Evolutionary conservation across 2,797 vertebrate species (phyloP), one percentile per base, ranked within the genome.

Genomic region (Enteromius anoplus): DNA sequence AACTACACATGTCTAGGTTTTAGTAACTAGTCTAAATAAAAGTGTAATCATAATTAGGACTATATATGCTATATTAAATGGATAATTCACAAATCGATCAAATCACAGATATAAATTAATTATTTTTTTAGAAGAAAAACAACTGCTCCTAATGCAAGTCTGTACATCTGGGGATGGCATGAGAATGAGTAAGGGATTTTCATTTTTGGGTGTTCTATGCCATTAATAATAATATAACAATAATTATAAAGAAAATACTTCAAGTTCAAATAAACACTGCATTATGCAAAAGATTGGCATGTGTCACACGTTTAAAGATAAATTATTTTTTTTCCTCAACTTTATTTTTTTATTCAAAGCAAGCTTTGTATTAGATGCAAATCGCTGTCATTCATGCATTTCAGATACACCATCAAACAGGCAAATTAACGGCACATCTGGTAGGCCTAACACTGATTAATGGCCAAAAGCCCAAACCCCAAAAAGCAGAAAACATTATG

Each of bases 331-430:
- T 77, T 26, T 15, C 11, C 37, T 62, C 5, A 32, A 32, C 23
- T 45, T 80, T 0, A 71, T 70, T 80, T 80, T 71, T n/a, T 60
- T 60, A 80, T 60, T 80, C 66, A 80, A 80, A 80, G 23, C 1
- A 1, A n/a, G 51, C 37, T 5, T 14, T 32, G 9, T 42, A 4
- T 70, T 11, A n/a, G 37, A 80, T 80, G 78, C 66, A 80, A 80
- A 80, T 80, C 7, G 12, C 51, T 37, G 49, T 12, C 5, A 21
- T 53, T 51, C 64, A 79, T 3, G 4, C 65, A 42, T 58, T 55
- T 69, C 32, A 40, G 29, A n/a, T 42, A 78, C 19, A 49, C 15
- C 78, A 58, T 2, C 26, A 8, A 26, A 23, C 10, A 80, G 37
- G 37, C 32, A 58, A 70, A 80, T 23, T 45, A 45, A 45, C 9